phyloP scores from a whole-genome alignment of 2,113 vertebrate genomes.

The Tylochromis polylepis region DNA sequence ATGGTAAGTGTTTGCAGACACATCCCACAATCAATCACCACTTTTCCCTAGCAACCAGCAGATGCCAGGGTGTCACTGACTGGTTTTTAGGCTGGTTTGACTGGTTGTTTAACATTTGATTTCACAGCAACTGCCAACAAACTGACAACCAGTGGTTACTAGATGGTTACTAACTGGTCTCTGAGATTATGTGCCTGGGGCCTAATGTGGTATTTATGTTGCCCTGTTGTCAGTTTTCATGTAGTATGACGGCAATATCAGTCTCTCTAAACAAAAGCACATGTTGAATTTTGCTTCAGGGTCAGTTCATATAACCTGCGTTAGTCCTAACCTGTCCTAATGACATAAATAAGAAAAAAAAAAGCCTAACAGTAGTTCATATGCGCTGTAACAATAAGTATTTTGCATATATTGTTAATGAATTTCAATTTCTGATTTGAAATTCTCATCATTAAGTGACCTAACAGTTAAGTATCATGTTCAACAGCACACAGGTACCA shows the following conservation, averaged over 20 bases:
- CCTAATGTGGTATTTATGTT: background rate
- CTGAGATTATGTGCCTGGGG: background rate
- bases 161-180: background rate
- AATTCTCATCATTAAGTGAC: background rate
- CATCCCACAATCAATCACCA: background rate
- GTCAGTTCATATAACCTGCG: background rate
- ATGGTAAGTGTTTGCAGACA: background rate
- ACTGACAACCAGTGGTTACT: background rate
- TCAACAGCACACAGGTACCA: slow-evolving; percentile 27
- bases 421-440: background rate
- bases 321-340: background rate
- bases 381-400: background rate
- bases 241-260: background rate
- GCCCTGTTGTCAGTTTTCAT: background rate
- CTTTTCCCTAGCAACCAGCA: background rate
- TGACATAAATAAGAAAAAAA: background rate
- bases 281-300: background rate
- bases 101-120: background rate
- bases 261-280: background rate
- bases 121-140: background rate
- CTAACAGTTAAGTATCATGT: slow-evolving; percentile 14
- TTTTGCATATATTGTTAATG: background rate
- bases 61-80: background rate
- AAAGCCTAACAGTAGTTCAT: background rate
- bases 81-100: background rate